Evolutionary conservation across 2,113 vertebrate species (phyloP).

Genomic region (Lontra canadensis): DNA sequence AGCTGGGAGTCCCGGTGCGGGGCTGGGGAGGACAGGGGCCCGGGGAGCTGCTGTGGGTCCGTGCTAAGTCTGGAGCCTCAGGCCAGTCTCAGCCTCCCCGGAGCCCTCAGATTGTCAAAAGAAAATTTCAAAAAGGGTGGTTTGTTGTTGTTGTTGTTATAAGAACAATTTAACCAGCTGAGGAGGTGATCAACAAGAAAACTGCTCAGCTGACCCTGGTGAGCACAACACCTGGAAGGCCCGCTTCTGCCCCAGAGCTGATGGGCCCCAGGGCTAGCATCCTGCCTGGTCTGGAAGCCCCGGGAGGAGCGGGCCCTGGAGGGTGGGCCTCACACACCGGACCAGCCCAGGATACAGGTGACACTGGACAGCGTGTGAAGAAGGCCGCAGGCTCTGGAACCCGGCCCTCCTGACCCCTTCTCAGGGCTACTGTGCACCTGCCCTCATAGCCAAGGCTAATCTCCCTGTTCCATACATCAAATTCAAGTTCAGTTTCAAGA

Average conservation of each 20-base stretch:
- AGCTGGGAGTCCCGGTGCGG: neutral
- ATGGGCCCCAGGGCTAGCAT: rapidly evolving
- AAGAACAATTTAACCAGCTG: neutral
- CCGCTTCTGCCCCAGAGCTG: neutral
- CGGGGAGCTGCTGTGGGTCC: rapidly evolving
- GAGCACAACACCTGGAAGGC: no score
- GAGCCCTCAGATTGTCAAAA: neutral
- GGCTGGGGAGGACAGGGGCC: no score
- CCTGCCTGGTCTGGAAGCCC: neutral
- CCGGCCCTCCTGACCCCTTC: neutral
- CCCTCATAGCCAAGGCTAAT: no score
- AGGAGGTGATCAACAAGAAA: neutral
- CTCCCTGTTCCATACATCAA: no score
- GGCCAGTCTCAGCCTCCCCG: neutral
- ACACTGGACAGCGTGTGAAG: no score
- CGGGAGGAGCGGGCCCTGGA: neutral
- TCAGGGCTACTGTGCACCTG: no score
- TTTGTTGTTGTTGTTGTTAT: neutral
- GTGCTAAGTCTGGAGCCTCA: no score
- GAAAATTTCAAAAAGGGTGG: no score
- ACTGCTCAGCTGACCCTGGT: neutral
- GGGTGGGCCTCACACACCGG: rapidly evolving
- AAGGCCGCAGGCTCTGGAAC: rapidly evolving
- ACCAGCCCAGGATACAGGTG: neutral
- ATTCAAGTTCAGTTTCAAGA: neutral